Evolutionary conservation across 2,797 vertebrate genomes (phyloP), one percentile per base, ranked within the genome.

Genomic region (Ceryle rudis): DNA sequence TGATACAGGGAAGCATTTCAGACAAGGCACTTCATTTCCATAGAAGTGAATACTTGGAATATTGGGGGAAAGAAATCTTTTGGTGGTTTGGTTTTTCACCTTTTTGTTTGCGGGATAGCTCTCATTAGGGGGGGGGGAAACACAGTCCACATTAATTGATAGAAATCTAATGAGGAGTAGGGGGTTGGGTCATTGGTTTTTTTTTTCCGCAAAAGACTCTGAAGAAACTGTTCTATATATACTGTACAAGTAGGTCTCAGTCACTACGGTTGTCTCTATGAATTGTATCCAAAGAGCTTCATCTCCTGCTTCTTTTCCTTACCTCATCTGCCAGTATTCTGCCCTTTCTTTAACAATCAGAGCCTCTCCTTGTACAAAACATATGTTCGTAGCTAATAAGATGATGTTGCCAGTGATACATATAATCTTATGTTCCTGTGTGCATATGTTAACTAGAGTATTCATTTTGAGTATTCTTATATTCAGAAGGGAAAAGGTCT

Each of bases 401-500:
- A 90, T 26, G 89, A 84, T 89, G 54, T 44, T 95, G 92, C 90
- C 88, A 95, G 88, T 89, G 88, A 96, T 96, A 95, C 88, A 70
- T 75, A 79, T 90, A 96, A 95, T 93, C 93, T 84, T 69, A 72
- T 79, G 62, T 84, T 96, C 90, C 77, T 94, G 81, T 84, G 77
- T 90, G 86, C 94, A 95, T 97, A 96, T 97, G 95, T 65, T 91
- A 96, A 84, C 62, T 55, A 49, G 66, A 81, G 66, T 66, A 92
- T 86, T 94, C 78, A 11, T 86, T 89, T 72, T 20, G 70, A 84
- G 31, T 64, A 79, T 81, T 90, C 88, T 90, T 62, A 90, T 77
- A 84, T 81, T 94, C 93, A 75, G 73, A 86, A 89, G 87, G 93
- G 79, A 96, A 95, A 96, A 97, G 92, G 96, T 89, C 88, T 96